Evolutionary conservation across 2,888 invertebrate genomes (phyloP), one percentile per base, ranked within the genome.

Genomic region (Agonopterix subpropinquella): DNA sequence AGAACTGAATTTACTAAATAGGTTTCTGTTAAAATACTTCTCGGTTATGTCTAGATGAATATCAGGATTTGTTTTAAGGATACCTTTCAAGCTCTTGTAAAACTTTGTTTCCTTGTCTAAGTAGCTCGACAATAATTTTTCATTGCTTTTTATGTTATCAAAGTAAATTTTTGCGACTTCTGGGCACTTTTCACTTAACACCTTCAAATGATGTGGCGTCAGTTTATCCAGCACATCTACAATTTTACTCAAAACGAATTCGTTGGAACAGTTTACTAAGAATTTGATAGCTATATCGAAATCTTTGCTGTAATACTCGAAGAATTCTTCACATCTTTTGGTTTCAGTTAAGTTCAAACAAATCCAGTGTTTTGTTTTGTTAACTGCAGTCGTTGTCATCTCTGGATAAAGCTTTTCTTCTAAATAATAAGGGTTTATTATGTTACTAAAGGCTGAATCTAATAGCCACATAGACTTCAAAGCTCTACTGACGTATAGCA

Each of bases 401-500:
- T 70, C 53, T 2, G 77, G 79, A 47, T 72, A 83, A 5, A 84
- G 54, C 1, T 53, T 50, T 1, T 56, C 46, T 60, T 84, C 80
- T 35, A 85, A 64, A 57, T 76, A 59, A n/a, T 49, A 50, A 9
- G 83, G 77, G 47, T 76, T 75, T 2, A 84, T 65, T 4, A 81
- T 62, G 7, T 73, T 51, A 11, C 50, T 47, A 47, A 73, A 62
- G 37, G 67, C 49, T 11, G 51, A 36, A 11, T 75, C 66, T 35
- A 77, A 41, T 1, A 85, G 60, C 83, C 84, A 83, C 11, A 50
- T 56, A 35, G 70, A 59, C 57, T 77, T 79, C 1, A 85, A 56
- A 0, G 78, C 77, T 64, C 70, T 71, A 53, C 72, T 77, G 0
- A 84, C 81, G 48, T 70, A 80, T 1, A 85, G 55, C 75, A 83